Base-by-base conservation (phyloP, 2,888 invertebrate species). In the Patella pellucida region DNA sequence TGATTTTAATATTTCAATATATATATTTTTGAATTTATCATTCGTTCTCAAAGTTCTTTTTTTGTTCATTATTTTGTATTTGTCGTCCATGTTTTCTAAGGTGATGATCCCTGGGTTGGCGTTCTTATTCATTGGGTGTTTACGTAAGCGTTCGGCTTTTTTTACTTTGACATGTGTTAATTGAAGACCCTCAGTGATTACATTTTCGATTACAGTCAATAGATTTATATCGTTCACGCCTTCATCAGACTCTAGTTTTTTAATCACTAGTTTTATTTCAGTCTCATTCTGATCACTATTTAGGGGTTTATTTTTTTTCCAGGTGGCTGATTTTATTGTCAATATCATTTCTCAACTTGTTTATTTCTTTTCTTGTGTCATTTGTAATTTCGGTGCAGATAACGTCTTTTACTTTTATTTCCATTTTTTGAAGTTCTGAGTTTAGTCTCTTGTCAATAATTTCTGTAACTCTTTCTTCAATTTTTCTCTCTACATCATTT, bases 401-500 rank as follows among this genome's bases (percentile, higher is more conserved):
- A 54, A 14, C n/a, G 54, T 54, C n/a, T n/a, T 54, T 54, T n/a
- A 54, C 54, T 56, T 62, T n/a, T 23, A 62, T 23, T 62, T 62
- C 19, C 23, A 62, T 19, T 19, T 62, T n/a, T 62, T 62, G n/a
- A 11, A 62, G n/a, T 62, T 62, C 62, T 62, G 62, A 62, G 23
- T 62, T n/a, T 62, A 62, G 23, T 62, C 23, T 62, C n/a, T n/a
- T 23, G 23, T 62, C 62, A 19, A 62, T 62, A 62, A 62, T 62
- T 19, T 62, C 23, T 62, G 62, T 19, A 11, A 62, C 19, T 62
- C 23, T 62, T 62, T 62, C 19, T 62, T 62, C 62, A 23, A 62
- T 62, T 19, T 62, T 62, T 62, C 23, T 62, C 62, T 62, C 62
- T 62, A 62, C 19, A 62, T 62, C 23, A n/a, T n/a, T 19, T 62